Conservation (phyloP, 2,797 vertebrate genomes). For the Cichlasoma orientale region DNA sequence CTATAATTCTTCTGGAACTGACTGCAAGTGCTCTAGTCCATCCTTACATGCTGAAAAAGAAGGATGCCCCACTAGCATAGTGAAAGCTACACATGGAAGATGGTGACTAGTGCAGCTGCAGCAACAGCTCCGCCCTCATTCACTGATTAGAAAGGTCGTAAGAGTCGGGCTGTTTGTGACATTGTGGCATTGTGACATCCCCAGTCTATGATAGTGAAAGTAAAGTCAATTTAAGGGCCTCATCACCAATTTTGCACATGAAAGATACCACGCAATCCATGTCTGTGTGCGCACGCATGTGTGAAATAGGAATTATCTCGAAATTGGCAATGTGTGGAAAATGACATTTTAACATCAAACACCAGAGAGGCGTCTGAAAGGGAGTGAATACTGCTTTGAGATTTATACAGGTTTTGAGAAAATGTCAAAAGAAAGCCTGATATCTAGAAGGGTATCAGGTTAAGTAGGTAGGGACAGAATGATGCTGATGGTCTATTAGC, state of each 20-base stretch:
- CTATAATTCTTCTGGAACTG: neutral
- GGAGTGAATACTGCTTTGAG: neutral
- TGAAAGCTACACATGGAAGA: neutral
- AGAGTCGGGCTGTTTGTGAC: neutral
- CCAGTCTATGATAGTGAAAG: neutral
- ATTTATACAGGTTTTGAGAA: neutral
- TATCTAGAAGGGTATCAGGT: neutral
- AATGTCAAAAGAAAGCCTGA: neutral
- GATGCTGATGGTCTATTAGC: conserved; percentile 21
- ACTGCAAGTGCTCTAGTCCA: neutral
- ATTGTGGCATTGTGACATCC: neutral
- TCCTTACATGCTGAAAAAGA: neutral
- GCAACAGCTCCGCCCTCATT: neutral
- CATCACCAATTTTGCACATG: neutral
- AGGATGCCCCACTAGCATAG: neutral
- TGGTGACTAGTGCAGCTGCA: neutral
- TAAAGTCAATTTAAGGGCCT: neutral
- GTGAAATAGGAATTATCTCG: neutral
- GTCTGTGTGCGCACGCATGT: neutral
- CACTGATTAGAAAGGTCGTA: neutral
- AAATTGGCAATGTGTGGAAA: neutral
- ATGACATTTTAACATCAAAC: neutral
- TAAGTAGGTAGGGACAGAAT: neutral
- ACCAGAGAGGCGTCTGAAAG: neutral
- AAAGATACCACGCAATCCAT: neutral